Evolutionary conservation across 2,888 invertebrate genomes (phyloP), one percentile per base, ranked within the genome.

Genomic region (Gisinianus flammeolus): DNA sequence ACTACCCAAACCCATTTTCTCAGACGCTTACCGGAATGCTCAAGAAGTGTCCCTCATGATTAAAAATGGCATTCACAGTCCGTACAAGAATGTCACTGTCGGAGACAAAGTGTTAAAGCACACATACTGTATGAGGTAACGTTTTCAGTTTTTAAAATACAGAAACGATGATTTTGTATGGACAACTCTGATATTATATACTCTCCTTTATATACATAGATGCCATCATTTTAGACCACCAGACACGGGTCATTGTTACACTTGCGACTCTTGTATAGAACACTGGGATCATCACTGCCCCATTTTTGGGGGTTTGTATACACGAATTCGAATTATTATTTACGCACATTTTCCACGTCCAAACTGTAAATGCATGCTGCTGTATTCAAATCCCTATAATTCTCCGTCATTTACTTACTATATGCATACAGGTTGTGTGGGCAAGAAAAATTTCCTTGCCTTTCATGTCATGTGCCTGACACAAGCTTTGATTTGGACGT

Each of bases 221-320:
- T 83, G 82, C 33, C 76, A 83, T 69, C 77, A 80, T 71, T 83
- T 79, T 33, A 75, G 80, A 16, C 72, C 79, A 4, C 72, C 68
- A 19, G 28, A 58, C 26, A 70, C 82, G 3, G 58, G 33, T 44
- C 84, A 84, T 30, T 84, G 84, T 66, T 71, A 58, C 3, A 79
- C 31, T 10, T 84, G 84, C 58, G 82, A 82, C 44, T 80, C 79
- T 58, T 84, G 84, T 52, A 81, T 83, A 79, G 81, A 76, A 54
- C 12, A 77, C 2, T 73, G 68, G 66, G 84, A 84, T 67, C 84
- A 84, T 72, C 84, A 84, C 67, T 84, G 84, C 44, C 82, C 83
- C 30, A 81, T 83, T 22, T 71, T 71, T 19, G 71, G 67, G 1
- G 24, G 16, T 44, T 16, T 10, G 6, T 44, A 56, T 26, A 19